Percentiles rank a stretch among this genome's conserved stretches.
These are phyloP conservation scores for Podotricha telesiphe DNA, from an alignment of 2,888 invertebrate genomes.

Conservation along the genomic window DNA sequence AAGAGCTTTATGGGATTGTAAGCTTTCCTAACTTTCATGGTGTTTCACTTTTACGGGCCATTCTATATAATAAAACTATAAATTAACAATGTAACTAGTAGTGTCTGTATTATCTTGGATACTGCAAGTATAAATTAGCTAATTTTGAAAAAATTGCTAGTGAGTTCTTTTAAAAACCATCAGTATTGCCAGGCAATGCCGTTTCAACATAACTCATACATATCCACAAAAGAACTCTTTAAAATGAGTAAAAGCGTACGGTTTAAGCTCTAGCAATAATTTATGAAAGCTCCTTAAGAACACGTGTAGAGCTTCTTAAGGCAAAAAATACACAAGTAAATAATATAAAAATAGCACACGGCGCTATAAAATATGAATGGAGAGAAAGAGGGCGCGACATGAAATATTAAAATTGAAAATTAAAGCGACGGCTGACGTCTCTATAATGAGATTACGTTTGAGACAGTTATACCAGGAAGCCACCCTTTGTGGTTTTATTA, in stretches of 20 bases:
- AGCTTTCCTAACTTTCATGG: constrained; percentile 18
- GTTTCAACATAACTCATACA: too few species aligned
- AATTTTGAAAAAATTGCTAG: too few species aligned
- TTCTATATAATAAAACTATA: neutral
- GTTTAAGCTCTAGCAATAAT: neutral
- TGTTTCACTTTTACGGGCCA: constrained; percentile 3
- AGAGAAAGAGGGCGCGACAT: constrained; percentile 27
- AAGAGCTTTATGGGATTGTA: constrained; percentile 14
- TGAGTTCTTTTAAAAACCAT: too few species aligned
- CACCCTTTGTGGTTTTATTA: constrained; percentile 10
- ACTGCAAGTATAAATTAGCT: too few species aligned
- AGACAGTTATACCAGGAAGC: constrained; percentile 26
- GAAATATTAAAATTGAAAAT: constrained; percentile 43
- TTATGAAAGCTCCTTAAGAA: neutral
- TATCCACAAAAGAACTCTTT: neutral
- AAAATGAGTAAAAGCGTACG: neutral
- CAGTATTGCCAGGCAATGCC: too few species aligned
- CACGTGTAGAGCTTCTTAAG: constrained; percentile 5
- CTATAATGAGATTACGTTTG: constrained; percentile 36
- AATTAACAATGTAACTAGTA: neutral
- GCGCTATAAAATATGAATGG: constrained; percentile 32
- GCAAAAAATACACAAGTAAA: constrained; percentile 23
- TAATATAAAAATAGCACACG: constrained; percentile 34
- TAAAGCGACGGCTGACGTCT: constrained; percentile 37
- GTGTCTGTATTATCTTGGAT: neutral